These are phyloP conservation scores for Sphenopsis melanotis DNA, from an alignment of 2,797 vertebrate genomes.

Conservation along the genomic window DNA sequence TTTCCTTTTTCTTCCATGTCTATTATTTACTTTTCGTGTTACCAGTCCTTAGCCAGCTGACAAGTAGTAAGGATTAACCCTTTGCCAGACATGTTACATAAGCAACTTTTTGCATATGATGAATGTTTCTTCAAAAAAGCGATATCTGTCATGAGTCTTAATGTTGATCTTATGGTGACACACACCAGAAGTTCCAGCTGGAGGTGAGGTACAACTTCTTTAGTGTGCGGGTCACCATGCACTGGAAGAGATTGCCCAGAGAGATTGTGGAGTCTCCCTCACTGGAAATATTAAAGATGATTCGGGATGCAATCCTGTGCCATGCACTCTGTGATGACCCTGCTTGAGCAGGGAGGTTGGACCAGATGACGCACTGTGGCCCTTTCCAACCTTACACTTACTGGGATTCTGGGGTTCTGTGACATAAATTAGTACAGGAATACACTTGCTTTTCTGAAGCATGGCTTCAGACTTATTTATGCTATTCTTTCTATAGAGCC, in stretches of 20 bases:
- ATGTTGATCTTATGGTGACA: neutral
- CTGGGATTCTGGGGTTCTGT: neutral
- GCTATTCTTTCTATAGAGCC: neutral
- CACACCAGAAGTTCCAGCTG: neutral
- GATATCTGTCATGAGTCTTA: neutral
- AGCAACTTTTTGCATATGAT: neutral
- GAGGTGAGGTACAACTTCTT: neutral
- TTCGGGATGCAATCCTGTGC: neutral
- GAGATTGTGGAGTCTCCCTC: neutral
- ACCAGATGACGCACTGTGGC: neutral
- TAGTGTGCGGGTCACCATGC: neutral
- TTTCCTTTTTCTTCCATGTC: neutral
- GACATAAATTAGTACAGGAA: neutral
- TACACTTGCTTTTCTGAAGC: neutral
- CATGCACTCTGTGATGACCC: neutral
- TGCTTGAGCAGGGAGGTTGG: neutral
- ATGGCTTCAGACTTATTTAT: neutral
- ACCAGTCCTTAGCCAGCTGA: neutral
- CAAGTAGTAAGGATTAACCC: neutral
- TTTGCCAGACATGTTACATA: neutral
- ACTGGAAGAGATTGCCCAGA: neutral
- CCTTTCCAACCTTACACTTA: neutral
- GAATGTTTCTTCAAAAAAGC: neutral
- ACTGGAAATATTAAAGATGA: neutral
- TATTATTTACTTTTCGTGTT: neutral